Evolutionary conservation across 2,888 invertebrate species (phyloP).

Genomic region (Cheilosia vernalis): DNA sequence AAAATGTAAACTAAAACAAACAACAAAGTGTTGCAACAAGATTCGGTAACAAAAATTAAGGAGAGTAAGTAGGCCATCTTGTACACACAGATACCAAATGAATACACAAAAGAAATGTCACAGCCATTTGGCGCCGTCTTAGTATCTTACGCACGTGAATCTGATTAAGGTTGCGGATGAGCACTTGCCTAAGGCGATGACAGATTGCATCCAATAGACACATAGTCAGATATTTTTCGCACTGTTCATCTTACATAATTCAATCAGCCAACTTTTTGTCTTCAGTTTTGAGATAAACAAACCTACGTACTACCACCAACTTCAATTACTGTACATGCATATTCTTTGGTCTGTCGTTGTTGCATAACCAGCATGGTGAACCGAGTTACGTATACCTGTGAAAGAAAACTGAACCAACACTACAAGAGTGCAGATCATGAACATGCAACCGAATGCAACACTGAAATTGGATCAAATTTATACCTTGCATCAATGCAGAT

Average conservation of each 20-base stretch:
- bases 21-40: conserved; percentile 52
- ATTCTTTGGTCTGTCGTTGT: conserved; percentile 1
- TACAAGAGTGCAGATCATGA: background rate
- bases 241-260: conserved; percentile 27
- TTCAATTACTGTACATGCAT: background rate
- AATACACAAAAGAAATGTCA: conserved; percentile 24
- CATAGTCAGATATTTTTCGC: background rate
- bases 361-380: background rate
- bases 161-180: conserved; percentile 45
- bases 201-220: conserved; percentile 36
- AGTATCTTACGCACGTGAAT: conserved; percentile 50
- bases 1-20: conserved; percentile 29
- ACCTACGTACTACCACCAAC: conserved; percentile 2
- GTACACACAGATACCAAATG: conserved; percentile 22
- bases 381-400: conserved; percentile 1
- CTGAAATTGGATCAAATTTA: background rate
- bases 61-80: conserved; percentile 52
- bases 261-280: conserved; percentile 3
- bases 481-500: conserved; percentile 6
- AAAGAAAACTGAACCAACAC: background rate
- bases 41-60: conserved; percentile 56
- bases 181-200: conserved; percentile 38
- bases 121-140: conserved; percentile 44
- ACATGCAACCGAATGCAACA: conserved; percentile 16
- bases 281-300: background rate